A percentile compares a stretch with the other conserved stretches of the same genome.
Conservation (phyloP, 2,797 vertebrate species). For the Pseudochaenichthys georgianus region DNA sequence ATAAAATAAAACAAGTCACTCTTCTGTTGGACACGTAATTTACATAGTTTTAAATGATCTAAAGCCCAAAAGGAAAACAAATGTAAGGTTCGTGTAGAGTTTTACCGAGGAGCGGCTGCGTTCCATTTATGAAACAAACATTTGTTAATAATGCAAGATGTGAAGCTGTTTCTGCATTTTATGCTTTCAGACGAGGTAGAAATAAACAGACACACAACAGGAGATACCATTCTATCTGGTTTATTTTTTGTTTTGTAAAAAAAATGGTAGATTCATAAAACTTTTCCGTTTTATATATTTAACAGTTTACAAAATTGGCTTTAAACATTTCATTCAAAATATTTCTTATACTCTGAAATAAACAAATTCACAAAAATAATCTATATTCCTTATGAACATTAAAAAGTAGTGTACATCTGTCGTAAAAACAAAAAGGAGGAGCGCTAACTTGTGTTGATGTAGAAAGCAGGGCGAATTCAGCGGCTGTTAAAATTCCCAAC, state of each 20-base stretch:
- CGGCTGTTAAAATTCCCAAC: slow-evolving; percentile 55
- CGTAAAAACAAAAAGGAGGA: slow-evolving; percentile 78
- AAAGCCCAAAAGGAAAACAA: too few relatives aligned
- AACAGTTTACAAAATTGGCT: slow-evolving; percentile 92
- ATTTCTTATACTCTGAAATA: slow-evolving; percentile 93
- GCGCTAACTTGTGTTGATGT: slow-evolving; percentile 79
- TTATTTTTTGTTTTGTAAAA: slow-evolving; percentile 81
- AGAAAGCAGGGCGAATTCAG: slow-evolving; percentile 74
- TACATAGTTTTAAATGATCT: too few relatives aligned
- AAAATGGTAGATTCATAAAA: slow-evolving; percentile 90
- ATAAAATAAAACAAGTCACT: background rate
- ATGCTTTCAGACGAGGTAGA: too few relatives aligned
- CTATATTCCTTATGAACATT: slow-evolving; percentile 93
- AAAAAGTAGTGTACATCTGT: slow-evolving; percentile 92
- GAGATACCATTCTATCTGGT: slow-evolving; percentile 39
- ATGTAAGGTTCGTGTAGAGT: background rate
- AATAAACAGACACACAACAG: slow-evolving; percentile 24
- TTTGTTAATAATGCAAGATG: background rate
- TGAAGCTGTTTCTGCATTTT: background rate
- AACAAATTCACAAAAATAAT: slow-evolving; percentile 98
- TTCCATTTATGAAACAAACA: background rate
- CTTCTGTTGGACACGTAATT: background rate
- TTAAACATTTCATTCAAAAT: slow-evolving; percentile 91
- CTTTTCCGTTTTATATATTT: slow-evolving; percentile 87
- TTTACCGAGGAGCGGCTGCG: background rate